A percentile compares a stretch with the other conserved stretches of the same genome.
These are phyloP conservation scores for Rousettus madagascariensis DNA, from an alignment of 2,797 vertebrate genomes.

Conservation along the genomic window DNA sequence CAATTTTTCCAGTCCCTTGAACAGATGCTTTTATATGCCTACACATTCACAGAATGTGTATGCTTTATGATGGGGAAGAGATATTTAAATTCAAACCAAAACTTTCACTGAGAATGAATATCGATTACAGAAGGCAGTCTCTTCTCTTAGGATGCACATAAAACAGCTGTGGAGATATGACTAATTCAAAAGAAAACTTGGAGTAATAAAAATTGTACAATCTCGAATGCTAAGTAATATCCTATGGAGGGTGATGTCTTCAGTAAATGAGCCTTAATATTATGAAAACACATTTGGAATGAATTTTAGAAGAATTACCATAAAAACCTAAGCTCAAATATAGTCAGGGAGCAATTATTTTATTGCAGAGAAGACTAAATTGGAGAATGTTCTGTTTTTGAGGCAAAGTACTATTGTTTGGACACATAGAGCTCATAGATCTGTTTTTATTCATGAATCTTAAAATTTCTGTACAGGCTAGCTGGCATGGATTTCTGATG, in stretches of 20 bases:
- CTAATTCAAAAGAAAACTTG: constrained; percentile 18
- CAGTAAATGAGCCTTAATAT: not conserved
- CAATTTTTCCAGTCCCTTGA: not conserved
- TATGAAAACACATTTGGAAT: not conserved
- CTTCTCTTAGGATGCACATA: not conserved
- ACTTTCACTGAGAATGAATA: not conserved
- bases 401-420: not conserved
- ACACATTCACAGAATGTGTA: accelerated
- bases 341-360: not conserved
- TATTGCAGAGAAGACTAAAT: not conserved
- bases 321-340: not conserved
- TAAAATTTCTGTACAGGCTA: constrained; percentile 60
- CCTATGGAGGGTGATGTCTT: not conserved
- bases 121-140: not conserved
- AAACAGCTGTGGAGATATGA: not conserved
- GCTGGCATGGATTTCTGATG: constrained; percentile 68
- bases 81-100: not conserved
- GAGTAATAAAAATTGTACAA: not conserved
- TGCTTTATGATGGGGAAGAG: not conserved
- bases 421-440: constrained; percentile 46
- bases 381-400: not conserved
- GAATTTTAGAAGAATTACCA: not conserved
- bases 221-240: not conserved
- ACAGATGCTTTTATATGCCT: not conserved
- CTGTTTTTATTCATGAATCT: constrained; percentile 71